phyloP scores from a whole-genome alignment of 2,113 vertebrate genomes.

The Loxodonta africana region DNA sequence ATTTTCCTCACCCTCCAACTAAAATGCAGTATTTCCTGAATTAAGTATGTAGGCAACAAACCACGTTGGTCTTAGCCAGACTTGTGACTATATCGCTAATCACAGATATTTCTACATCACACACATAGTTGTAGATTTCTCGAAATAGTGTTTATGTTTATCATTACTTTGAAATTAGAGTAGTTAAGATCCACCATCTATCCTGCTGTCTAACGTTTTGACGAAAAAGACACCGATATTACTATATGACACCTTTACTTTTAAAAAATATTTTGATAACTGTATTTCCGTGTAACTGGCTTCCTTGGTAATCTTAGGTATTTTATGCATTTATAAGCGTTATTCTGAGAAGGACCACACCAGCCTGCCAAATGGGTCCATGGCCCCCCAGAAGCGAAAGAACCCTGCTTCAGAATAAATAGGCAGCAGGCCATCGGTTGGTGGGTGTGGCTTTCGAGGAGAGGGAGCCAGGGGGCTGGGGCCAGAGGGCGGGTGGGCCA shows the following conservation, averaged over 20 bases:
- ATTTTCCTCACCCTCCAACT: not conserved
- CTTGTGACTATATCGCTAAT: too few relatives aligned
- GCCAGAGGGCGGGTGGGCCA: too few relatives aligned
- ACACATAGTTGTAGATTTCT: not conserved
- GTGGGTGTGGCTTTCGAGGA: not conserved
- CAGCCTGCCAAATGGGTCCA: not conserved
- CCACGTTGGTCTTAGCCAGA: too few relatives aligned
- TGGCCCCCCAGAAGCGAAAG: not conserved
- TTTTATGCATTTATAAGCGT: not conserved
- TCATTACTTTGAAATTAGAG: not conserved
- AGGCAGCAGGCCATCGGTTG: not conserved
- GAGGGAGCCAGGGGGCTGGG: not conserved
- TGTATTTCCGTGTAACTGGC: not conserved
- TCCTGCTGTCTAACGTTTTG: not conserved
- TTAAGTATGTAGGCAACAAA: not conserved
- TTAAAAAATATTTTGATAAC: slow-evolving; percentile 34
- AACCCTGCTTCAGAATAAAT: not conserved
- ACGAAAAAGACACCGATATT: not conserved
- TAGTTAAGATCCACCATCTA: not conserved
- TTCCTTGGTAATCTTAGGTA: not conserved
- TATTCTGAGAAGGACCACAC: not conserved
- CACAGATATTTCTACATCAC: not conserved
- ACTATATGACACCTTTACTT: not conserved
- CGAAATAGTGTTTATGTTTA: not conserved
- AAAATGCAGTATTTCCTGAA: not conserved